Base-by-base conservation (phyloP, 2,113 vertebrate genomes). In the Mionectes macconnelli region DNA sequence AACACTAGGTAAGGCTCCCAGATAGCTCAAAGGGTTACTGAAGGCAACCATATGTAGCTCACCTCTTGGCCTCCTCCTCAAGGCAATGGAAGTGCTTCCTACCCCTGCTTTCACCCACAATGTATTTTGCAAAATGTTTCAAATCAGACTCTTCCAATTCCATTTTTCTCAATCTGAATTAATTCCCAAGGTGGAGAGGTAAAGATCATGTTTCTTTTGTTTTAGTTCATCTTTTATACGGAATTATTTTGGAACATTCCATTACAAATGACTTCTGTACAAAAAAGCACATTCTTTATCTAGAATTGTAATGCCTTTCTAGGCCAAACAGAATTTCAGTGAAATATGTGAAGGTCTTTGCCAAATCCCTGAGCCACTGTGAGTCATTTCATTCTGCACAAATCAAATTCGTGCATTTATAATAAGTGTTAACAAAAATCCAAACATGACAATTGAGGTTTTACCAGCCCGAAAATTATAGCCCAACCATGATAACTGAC, bases 381-480 rank as follows among this genome's bases (percentile, higher is more conserved):
- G 22, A 90, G 91, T 90, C 88, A 79, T 93, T 96, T 74, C 82
- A 68, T 93, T 81, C 90, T 73, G 60, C n/a, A 28, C 90, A 95
- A 96, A 96, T 94, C 90, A 95, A 96, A 94, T 64, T n/a, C 2
- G 0, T 74, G 84, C 91, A 90, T 95, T 95, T 91, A 95, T 60
- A 92, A 69, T 83, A 96, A 94, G 89, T 7, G 12, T 62, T 76
- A 81, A 98, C 95, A 86, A 92, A 94, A 92, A 60, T 67, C 75
- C 64, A 86, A 74, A 90, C 83, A 52, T 81, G 79, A 94, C 90
- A 96, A 84, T 14, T 92, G 90, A 92, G 80, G 72, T 93, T 94
- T 96, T 93, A 95, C 73, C 72, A 93, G 85, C 87, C 82, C 85
- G 63, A 67, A 93, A 95, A 94, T 96, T 90, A 95, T 40, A 96